phyloP scores from a whole-genome alignment of 2,888 invertebrate species.

The Agapetus fuscipes region DNA sequence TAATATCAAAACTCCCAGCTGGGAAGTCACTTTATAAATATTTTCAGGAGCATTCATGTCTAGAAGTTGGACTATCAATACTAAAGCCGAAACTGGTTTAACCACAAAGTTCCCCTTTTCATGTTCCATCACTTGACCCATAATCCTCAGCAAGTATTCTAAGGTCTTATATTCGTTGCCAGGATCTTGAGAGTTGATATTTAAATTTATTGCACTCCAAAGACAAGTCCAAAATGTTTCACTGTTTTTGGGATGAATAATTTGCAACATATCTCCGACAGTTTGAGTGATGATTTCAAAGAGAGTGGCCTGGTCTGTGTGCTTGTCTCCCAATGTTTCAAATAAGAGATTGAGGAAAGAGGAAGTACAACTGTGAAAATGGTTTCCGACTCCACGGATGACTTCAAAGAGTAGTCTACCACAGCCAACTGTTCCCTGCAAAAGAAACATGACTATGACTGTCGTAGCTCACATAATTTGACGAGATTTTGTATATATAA shows the following conservation, averaged over 20 bases:
- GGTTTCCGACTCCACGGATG: conserved; percentile 68
- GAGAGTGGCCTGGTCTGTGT: conserved; percentile 43
- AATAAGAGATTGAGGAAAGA: conserved; percentile 60
- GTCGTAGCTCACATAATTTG: too few species aligned
- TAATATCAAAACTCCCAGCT: conserved; percentile 50
- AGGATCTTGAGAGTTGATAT: conserved; percentile 7
- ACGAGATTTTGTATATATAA: too few species aligned
- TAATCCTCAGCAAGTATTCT: conserved; percentile 44
- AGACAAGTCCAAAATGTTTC: conserved; percentile 55
- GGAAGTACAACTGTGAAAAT: conserved; percentile 78
- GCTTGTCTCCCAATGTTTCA: conserved; percentile 45
- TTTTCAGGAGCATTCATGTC: conserved; percentile 38
- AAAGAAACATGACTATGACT: too few species aligned
- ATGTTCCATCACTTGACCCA: conserved; percentile 52
- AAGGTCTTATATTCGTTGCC: conserved; percentile 27
- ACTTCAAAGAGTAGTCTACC: conserved; percentile 85
- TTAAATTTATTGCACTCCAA: conserved; percentile 21
- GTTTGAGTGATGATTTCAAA: conserved; percentile 58
- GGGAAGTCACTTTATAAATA: conserved; percentile 39
- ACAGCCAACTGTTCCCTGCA: conserved; percentile 67
- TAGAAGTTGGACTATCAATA: conserved; percentile 45
- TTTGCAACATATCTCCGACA: conserved; percentile 51
- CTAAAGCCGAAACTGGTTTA: conserved; percentile 50
- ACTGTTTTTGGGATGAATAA: conserved; percentile 54
- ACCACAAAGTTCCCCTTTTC: conserved; percentile 54